Percentiles rank a stretch among this genome's conserved stretches.
phyloP scores from a whole-genome alignment of 2,888 invertebrate species.

The Tinea pellionella region DNA sequence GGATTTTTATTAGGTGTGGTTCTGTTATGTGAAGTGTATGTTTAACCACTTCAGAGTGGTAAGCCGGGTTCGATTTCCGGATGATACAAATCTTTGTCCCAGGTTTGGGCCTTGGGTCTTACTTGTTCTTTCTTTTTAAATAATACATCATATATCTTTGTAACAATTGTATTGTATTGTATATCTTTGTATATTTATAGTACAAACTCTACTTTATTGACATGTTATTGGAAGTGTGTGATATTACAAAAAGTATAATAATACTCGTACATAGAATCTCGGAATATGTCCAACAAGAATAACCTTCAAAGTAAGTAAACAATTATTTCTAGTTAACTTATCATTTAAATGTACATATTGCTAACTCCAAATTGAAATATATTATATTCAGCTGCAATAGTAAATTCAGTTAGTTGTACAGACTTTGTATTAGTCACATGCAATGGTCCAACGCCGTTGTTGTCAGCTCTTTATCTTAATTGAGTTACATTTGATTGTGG shows the following conservation, averaged over 20 bases:
- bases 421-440: conserved; percentile 59
- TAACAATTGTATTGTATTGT: no score
- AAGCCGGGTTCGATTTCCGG: no score
- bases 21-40: no score
- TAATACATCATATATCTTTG: no score
- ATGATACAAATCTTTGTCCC: no score
- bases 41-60: no score
- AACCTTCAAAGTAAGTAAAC: background rate
- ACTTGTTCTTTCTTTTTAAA: no score
- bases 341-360: background rate
- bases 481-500: conserved; percentile 64
- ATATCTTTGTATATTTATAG: no score
- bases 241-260: background rate
- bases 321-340: background rate
- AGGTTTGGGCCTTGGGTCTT: no score
- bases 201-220: no score
- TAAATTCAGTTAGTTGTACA: conserved; percentile 58
- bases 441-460: conserved; percentile 57
- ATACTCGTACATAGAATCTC: background rate
- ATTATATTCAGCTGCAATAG: background rate
- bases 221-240: no score
- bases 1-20: background rate
- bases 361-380: background rate
- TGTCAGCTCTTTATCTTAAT: conserved; percentile 62
- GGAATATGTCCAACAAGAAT: background rate